Base-by-base conservation (phyloP, 2,888 invertebrate species). In the Cerastoderma edule region DNA sequence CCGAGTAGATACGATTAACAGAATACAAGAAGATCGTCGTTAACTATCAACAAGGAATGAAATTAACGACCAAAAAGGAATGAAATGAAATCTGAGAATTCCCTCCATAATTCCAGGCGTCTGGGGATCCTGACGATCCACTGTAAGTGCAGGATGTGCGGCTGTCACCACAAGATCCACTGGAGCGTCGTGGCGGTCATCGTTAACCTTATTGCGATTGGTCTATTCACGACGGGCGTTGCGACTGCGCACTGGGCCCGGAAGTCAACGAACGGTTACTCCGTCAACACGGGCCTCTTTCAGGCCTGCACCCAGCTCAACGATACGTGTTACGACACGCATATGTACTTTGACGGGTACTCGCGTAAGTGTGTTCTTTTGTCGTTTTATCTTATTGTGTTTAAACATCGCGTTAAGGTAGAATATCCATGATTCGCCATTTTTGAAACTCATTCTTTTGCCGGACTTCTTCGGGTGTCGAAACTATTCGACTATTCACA, bases 51-150 rank as follows among this genome's bases (percentile, higher is more conserved):
- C n/a, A n/a, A n/a, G n/a, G n/a, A n/a, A n/a, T n/a, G n/a, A n/a
- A n/a, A n/a, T n/a, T n/a, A n/a, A n/a, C n/a, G n/a, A n/a, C n/a
- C n/a, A n/a, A n/a, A n/a, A n/a, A n/a, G n/a, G n/a, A n/a, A n/a
- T n/a, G n/a, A 46, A 46, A n/a, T 5, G 50, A 22, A 19, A 53
- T 13, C n/a, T 53, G 10, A 2, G 24, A 2, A 22, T 19, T 53
- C 6, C 35, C 5, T 97, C 22, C 19, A 5, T n/a, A n/a, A n/a
- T 60, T 60, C 46, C 67, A 75, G 75, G 33, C 67, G 56, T 35
- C 67, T 71, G n/a, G 75, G 75, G 6, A 75, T 75, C 19, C 28
- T 75, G 19, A 68, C 72, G 1, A 27, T 72, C 32, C 22, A 39
- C 0, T 60, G 60, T 24, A 28, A 57, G 24, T 72, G 67, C 71